A percentile compares a stretch with the other conserved stretches of the same genome.
Conservation (phyloP, 1,140 invertebrate genomes). For the Lethrus apterus region DNA sequence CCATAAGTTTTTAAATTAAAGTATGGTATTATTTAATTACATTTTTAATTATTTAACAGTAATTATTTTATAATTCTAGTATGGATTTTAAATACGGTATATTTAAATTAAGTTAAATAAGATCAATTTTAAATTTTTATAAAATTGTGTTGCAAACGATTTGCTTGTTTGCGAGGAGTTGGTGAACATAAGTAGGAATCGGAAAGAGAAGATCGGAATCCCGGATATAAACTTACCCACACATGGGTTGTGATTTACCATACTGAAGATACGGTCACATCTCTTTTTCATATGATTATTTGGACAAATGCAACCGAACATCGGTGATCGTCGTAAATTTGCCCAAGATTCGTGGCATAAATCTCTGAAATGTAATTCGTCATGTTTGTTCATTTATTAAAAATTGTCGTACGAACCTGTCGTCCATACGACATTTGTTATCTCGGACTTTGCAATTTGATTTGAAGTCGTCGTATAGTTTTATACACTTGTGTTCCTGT, state of each 20-base stretch:
- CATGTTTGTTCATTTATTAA: conserved; percentile 8
- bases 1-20: too few species aligned
- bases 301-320: conserved; percentile 87
- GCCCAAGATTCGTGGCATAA: conserved; percentile 77
- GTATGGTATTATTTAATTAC: too few species aligned
- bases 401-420: conserved; percentile 68
- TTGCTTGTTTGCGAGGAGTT: conserved; percentile 6
- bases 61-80: too few species aligned
- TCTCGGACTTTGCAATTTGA: conserved; percentile 73
- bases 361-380: conserved; percentile 50
- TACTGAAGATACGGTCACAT: conserved; percentile 76
- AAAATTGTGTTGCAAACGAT: too few species aligned
- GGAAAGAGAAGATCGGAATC: background rate
- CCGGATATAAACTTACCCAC: conserved; percentile 64
- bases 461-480: conserved; percentile 77
- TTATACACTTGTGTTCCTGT: conserved; percentile 64
- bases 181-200: background rate
- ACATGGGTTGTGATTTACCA: conserved; percentile 85
- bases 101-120: too few species aligned
- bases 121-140: too few species aligned
- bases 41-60: too few species aligned
- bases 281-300: conserved; percentile 79
- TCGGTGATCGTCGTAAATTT: conserved; percentile 69
- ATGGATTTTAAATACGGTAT: too few species aligned
- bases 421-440: conserved; percentile 78